Base-by-base conservation (phyloP, 2,797 vertebrate genomes). In the Halcyon leucocephala region DNA sequence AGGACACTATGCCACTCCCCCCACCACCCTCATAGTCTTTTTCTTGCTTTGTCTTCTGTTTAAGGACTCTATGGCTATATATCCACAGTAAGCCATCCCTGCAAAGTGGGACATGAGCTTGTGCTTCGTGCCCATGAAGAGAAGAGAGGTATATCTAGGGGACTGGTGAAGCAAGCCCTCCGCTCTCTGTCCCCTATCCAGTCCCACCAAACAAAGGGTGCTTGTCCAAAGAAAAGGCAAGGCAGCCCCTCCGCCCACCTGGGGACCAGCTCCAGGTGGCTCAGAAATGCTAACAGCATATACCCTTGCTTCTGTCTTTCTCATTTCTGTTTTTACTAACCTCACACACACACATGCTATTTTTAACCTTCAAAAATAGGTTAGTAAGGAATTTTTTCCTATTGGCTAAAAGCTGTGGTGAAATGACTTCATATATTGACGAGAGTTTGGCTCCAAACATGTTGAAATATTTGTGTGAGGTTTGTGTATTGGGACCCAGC, bases 381-480 rank as follows among this genome's bases (percentile, higher is more conserved):
- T 70, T 88, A 37, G 70, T 44, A 73, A 35, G 39, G 26, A 16
- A 19, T 83, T 89, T 95, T 91, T 95, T 92, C 70, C 48, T 91
- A 35, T 64, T 93, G 73, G 70, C 51, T 91, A 73, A 86, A 93
- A 78, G 16, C 28, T 83, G 18, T 28, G 25, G 70, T 82, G 67
- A 90, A 96, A 95, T 90, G 22, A 90, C 91, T 94, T 91, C 70
- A 91, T 88, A 67, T 91, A 88, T 73, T 90, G 87, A 88, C 93
- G 69, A 79, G 65, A 62, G n/a, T 81, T 96, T 82, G 72, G 65
- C 91, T 86, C 57, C 58, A 83, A 93, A 69, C 46, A 62, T 28
- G 54, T 66, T 96, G 94, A 93, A 95, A 93, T 91, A 69, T 90
- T 95, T 95, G 95, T 95, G 85, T 41, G 48, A 95, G 73, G 22